phyloP scores from a whole-genome alignment of 2,113 vertebrate genomes.

The Psittacula cyanocephala region DNA sequence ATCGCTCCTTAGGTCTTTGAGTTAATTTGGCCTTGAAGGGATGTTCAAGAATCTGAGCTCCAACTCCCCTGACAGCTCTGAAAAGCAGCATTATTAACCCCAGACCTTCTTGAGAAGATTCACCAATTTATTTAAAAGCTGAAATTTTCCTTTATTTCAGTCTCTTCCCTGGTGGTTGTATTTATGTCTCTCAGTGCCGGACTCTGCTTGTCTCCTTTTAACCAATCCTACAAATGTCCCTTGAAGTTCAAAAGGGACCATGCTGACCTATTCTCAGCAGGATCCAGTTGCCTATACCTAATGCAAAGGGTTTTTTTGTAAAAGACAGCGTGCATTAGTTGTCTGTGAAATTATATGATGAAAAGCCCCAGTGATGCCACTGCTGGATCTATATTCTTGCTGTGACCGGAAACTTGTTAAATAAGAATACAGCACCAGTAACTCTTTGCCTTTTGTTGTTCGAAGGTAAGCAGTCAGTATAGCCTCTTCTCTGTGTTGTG shows the following conservation, averaged over 20 bases:
- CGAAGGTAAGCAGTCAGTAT: accelerated
- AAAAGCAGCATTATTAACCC: not conserved
- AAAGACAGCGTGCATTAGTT: not conserved
- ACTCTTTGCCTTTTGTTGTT: not conserved
- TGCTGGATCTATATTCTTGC: not conserved
- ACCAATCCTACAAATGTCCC: not conserved
- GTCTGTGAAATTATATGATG: not conserved
- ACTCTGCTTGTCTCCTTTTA: not conserved
- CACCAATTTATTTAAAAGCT: not conserved
- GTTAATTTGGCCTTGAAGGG: not conserved
- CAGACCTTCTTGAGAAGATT: not conserved
- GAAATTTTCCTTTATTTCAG: not conserved
- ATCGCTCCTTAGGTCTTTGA: not conserved
- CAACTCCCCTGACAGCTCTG: not conserved
- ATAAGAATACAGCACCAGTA: not conserved
- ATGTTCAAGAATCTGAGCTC: not conserved
- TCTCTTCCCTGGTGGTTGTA: not conserved
- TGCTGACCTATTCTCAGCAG: not conserved
- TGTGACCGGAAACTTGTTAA: not conserved
- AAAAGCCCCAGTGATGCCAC: not conserved
- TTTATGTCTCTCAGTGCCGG: not conserved
- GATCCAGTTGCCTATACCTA: not conserved
- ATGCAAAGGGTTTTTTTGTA: not conserved
- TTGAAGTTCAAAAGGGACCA: not conserved
- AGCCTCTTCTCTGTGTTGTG: not conserved